Evolutionary conservation across 2,888 invertebrate species (phyloP).

Genomic region (Tetanocera ferruginea): DNA sequence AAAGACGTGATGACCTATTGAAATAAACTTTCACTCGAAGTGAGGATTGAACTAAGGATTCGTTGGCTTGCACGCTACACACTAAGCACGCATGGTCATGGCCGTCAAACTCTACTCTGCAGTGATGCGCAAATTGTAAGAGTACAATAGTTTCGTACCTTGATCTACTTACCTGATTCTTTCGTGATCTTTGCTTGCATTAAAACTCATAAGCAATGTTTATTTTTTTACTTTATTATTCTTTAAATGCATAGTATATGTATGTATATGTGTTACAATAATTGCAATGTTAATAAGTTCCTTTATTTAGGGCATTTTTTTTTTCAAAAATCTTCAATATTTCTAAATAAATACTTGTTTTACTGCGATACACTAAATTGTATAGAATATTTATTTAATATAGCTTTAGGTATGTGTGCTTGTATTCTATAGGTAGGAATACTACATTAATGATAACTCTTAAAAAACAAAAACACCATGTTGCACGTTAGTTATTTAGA

Average conservation of each 20-base stretch:
- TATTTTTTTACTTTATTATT: neutral
- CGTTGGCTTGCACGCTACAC: too few relatives aligned
- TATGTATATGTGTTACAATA: conserved; percentile 8
- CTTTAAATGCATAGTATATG: neutral
- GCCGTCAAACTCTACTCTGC: too few relatives aligned
- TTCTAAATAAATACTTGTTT: conserved; percentile 13
- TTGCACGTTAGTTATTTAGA: neutral
- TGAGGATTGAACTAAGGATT: too few relatives aligned
- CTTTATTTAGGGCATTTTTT: conserved; percentile 8
- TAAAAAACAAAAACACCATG: neutral
- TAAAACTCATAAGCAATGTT: neutral
- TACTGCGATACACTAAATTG: neutral
- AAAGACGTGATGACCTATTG: too few relatives aligned
- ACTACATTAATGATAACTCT: neutral
- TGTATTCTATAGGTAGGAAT: neutral
- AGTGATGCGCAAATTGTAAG: too few relatives aligned
- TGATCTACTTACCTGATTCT: neutral
- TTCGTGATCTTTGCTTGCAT: neutral
- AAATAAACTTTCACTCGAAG: too few relatives aligned
- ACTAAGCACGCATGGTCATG: too few relatives aligned
- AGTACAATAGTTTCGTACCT: neutral
- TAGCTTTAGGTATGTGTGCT: conserved; percentile 7
- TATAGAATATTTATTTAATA: conserved; percentile 27
- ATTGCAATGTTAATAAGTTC: conserved; percentile 12
- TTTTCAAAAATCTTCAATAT: neutral